phyloP scores from a whole-genome alignment of 2,113 vertebrate species.

The Myrmecophaga tridactyla region DNA sequence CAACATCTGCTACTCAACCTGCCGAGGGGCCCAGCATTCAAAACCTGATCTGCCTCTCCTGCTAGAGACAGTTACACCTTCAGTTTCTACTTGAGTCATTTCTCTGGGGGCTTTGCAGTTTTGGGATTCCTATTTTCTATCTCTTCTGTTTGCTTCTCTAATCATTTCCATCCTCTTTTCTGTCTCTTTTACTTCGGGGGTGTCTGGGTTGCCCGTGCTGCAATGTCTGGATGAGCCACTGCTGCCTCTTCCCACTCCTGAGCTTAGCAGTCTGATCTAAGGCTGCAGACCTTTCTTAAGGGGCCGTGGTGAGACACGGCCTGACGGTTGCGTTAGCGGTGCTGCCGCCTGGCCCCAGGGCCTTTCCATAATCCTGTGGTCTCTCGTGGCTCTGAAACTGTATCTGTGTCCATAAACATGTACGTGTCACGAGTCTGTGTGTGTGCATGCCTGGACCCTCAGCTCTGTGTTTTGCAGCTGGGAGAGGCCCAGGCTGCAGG shows the following conservation, averaged over 20 bases:
- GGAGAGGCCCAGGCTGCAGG: background rate
- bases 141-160: background rate
- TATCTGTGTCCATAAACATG: background rate
- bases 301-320: background rate
- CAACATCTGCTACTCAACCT: background rate
- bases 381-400: background rate
- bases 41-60: background rate
- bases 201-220: background rate
- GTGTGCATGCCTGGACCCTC: background rate
- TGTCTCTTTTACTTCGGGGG: background rate
- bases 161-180: background rate
- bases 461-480: constrained; percentile 11
- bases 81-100: background rate
- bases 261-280: background rate
- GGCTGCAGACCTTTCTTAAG: background rate
- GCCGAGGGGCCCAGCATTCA: background rate
- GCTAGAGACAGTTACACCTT: background rate
- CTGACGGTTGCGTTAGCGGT: background rate
- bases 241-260: background rate
- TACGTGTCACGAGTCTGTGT: accelerated
- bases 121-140: background rate
- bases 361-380: background rate
- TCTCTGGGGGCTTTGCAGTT: background rate
- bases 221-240: background rate
- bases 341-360: background rate